Evolutionary conservation across 1,140 invertebrate species (phyloP).

Genomic region (Drosophila asahinai): DNA sequence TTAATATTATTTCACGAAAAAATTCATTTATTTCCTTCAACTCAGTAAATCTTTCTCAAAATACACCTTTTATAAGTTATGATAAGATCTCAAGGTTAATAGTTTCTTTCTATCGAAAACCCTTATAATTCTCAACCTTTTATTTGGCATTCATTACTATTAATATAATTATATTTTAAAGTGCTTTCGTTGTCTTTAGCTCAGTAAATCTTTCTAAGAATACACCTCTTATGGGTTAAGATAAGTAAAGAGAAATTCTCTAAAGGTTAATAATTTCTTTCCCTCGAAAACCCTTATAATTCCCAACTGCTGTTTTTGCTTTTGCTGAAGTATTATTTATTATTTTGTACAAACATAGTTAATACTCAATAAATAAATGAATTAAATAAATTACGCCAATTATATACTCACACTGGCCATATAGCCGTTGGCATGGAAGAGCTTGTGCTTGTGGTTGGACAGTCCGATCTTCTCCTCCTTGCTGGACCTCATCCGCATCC

Average conservation of each 20-base stretch:
- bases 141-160: not conserved
- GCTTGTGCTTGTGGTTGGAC: conserved; percentile 86
- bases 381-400: not conserved
- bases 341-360: not conserved
- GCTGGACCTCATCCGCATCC: conserved; percentile 87
- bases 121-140: not conserved
- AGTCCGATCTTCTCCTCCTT: conserved; percentile 88
- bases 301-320: not conserved
- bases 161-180: not conserved
- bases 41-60: too few relatives aligned
- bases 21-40: too few relatives aligned
- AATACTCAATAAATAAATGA: not conserved
- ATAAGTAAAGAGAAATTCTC: too few relatives aligned
- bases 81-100: too few relatives aligned
- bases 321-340: not conserved
- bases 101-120: too few relatives aligned
- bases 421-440: conserved; percentile 88
- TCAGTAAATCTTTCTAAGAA: too few relatives aligned
- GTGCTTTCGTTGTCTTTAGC: not conserved
- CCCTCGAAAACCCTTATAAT: not conserved
- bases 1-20: too few relatives aligned
- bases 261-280: too few relatives aligned
- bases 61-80: too few relatives aligned
- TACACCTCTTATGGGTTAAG: too few relatives aligned
- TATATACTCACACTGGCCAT: conserved; percentile 86